A percentile compares a stretch with the other conserved stretches of the same genome.
These are phyloP conservation scores for Acanthurus leucopareius DNA, from an alignment of 2,797 vertebrate species.

Conservation along the genomic window DNA sequence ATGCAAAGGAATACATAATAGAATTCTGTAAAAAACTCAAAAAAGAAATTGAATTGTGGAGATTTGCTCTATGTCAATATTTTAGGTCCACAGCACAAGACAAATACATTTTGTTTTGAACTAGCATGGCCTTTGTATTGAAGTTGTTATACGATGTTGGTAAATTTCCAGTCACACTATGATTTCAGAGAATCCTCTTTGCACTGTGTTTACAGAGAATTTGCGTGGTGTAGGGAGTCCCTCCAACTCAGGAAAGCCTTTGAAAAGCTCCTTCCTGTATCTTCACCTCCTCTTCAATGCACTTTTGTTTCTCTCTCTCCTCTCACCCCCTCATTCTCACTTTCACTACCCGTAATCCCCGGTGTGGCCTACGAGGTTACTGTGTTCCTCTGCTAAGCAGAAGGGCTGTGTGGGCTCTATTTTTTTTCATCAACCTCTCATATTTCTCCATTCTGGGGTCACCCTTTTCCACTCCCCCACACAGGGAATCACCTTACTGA, in stretches of 20 bases:
- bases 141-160: constrained; percentile 44
- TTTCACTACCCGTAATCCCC: constrained; percentile 80
- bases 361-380: constrained; percentile 65
- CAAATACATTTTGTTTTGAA: constrained; percentile 20
- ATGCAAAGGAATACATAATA: not conserved
- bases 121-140: constrained; percentile 28
- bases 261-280: constrained; percentile 83
- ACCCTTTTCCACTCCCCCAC: constrained; percentile 84
- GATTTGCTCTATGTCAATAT: constrained; percentile 15
- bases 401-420: constrained; percentile 71
- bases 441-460: constrained; percentile 81
- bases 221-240: constrained; percentile 75
- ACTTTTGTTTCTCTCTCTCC: constrained; percentile 82
- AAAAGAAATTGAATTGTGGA: constrained; percentile 5
- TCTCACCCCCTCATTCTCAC: constrained; percentile 85
- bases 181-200: constrained; percentile 73
- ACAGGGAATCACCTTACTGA: constrained; percentile 78
- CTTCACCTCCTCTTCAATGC: constrained; percentile 79
- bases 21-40: not conserved
- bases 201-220: constrained; percentile 65
- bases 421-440: constrained; percentile 36
- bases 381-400: constrained; percentile 68
- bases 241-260: constrained; percentile 87
- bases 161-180: constrained; percentile 69
- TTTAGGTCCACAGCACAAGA: not conserved